A percentile compares a stretch with the other conserved stretches of the same genome.
phyloP scores from a whole-genome alignment of 2,113 vertebrate species.

The Corythaixoides concolor region DNA sequence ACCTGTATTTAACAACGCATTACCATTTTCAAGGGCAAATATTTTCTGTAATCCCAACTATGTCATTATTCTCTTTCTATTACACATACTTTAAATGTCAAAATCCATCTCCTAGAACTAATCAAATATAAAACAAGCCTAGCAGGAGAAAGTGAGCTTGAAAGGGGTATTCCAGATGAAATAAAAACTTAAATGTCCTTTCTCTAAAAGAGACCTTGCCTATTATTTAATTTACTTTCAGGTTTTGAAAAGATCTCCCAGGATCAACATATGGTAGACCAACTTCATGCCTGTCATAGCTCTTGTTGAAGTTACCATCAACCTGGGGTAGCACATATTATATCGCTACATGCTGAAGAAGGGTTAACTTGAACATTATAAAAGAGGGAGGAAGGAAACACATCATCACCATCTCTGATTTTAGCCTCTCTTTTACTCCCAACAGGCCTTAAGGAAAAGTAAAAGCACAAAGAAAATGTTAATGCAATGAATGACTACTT shows the following conservation, averaged over 20 bases:
- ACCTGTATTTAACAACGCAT: slow-evolving; percentile 32
- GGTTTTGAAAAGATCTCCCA: not conserved
- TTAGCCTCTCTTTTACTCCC: not conserved
- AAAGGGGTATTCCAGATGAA: slow-evolving; percentile 20
- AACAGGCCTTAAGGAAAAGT: not conserved
- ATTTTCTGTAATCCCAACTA: slow-evolving; percentile 30
- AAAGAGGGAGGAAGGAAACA: not conserved
- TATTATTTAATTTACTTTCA: not conserved
- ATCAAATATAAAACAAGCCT: slow-evolving; percentile 23
- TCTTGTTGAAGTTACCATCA: not conserved
- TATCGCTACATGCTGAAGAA: not conserved
- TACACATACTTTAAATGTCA: slow-evolving; percentile 53
- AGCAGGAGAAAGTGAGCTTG: slow-evolving; percentile 4
- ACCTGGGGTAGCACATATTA: not conserved
- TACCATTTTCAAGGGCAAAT: slow-evolving; percentile 58
- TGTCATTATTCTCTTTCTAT: slow-evolving; percentile 40
- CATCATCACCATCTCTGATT: not conserved
- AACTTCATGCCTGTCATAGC: not conserved
- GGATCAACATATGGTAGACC: not conserved
- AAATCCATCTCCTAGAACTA: slow-evolving; percentile 46
- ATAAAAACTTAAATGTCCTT: not conserved
- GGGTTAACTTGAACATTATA: not conserved
- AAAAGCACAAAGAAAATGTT: not conserved
- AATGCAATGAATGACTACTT: not conserved
- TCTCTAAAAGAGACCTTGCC: not conserved